Evolutionary conservation across 2,113 vertebrate genomes (phyloP), one percentile per base, ranked within the genome.

Genomic region (Mionectes macconnelli): DNA sequence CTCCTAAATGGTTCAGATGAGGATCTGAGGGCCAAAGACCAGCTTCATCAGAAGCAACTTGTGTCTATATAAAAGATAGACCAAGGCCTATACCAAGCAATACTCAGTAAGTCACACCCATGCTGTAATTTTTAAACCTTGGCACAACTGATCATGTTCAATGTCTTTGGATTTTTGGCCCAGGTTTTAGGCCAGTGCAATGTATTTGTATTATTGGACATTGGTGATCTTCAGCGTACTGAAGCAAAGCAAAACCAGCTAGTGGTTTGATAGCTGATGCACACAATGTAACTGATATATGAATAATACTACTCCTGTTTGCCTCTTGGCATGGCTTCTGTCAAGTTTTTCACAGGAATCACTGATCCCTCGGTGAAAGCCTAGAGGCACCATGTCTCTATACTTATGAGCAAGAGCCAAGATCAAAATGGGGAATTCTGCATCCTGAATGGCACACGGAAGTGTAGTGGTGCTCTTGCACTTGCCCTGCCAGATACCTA

Each of bases 341-440:
- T 33, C 42, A 78, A 35, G 4, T 37, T 75, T 76, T 69, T 49
- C 25, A 14, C 5, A 35, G 11, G 44, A 68, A 60, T 57, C 14
- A 17, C 12, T 44, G 28, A 28, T 25, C 9, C 5, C 25, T 45
- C 3, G 5, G 25, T 0, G 0, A 23, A 67, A 67, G 12, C 47
- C 13, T 53, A 33, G 31, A 35, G 4, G n/a, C n/a, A 87, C 3
- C 14, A 23, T 2, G 6, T 64, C 18, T 47, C 20, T 66, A 37
- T 17, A 80, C 14, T 44, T 40, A 20, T 14, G 17, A 50, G 30
- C 33, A 69, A 73, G 8, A 49, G 21, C 37, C 3, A 6, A 39
- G 35, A 69, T 37, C 44, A 60, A 37, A 69, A 28, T 6, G 7
- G 8, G 55, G 39, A 37, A 4, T 60, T 82, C 18, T 72, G 35